Conservation (phyloP, 2,888 invertebrate genomes). For the Caenorhabditis sulstoni region DNA sequence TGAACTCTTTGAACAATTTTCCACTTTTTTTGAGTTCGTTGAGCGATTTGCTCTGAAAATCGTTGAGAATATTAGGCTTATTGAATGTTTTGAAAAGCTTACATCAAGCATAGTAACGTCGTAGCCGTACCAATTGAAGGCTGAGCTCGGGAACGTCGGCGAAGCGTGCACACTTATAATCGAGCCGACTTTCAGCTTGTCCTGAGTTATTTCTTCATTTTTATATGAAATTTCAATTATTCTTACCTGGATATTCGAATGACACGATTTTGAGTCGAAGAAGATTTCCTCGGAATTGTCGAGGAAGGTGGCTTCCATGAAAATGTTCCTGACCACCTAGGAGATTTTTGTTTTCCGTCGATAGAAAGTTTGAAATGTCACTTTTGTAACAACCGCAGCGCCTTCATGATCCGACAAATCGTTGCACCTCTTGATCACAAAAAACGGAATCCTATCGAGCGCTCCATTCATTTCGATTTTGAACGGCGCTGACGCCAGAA, state of each 20-base stretch:
- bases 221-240: neutral
- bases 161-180: conserved; percentile 29
- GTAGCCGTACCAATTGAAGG: conserved; percentile 53
- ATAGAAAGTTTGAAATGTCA: too few relatives aligned
- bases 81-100: neutral
- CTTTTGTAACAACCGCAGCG: conserved; percentile 34
- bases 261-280: conserved; percentile 45
- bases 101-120: conserved; percentile 39
- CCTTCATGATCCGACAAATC: conserved; percentile 10
- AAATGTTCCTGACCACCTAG: conserved; percentile 30
- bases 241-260: conserved; percentile 48
- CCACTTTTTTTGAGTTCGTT: neutral
- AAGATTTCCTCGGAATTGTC: conserved; percentile 23
- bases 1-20: too few relatives aligned
- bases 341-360: too few relatives aligned
- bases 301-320: conserved; percentile 53
- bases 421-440: conserved; percentile 22
- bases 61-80: too few relatives aligned
- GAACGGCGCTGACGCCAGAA: conserved; percentile 27
- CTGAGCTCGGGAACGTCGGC: conserved; percentile 30
- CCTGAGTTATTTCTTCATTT: too few relatives aligned
- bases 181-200: conserved; percentile 34
- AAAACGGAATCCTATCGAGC: conserved; percentile 40
- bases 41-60: conserved; percentile 1
- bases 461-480: conserved; percentile 38